Evolutionary conservation across 2,113 vertebrate species (phyloP), one percentile per base, ranked within the genome.

Genomic region (western clawed frog (Xenopus tropicalis)): DNA sequence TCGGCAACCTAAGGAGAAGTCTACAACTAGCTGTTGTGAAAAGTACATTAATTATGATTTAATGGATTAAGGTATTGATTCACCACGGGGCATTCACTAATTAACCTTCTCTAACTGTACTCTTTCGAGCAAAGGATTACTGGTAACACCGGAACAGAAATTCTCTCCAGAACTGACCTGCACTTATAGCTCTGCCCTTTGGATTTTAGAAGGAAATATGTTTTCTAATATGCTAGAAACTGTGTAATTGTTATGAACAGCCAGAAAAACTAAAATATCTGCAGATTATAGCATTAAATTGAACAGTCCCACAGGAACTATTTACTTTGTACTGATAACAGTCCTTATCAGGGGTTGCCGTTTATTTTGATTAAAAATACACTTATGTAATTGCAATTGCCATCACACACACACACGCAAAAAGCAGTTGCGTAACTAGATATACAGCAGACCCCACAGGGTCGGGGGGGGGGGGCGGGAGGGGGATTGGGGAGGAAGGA

Each of bases 41-140:
- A 54, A 56, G 66, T 58, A 24, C 58, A 69, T 62, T 76, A 76
- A 69, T 76, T 76, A 69, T 69, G 58, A 69, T 76, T 76, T 76
- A 69, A 63, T 76, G 66, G 73, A 76, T 76, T 76, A 76, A 69
- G 25, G 57, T 76, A 76, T 76, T 69, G 73, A 76, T 76, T 76
- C 66, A 68, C 73, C 66, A 69, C 12, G 17, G 73, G 58, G 58
- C 73, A 63, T 66, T 13, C 73, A 14, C 66, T 76, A 76, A 76
- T 76, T 76, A 76, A 76, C 73, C 73, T 76, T 76, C 73, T 23
- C 61, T 69, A 58, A 54, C 58, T 69, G 73, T 57, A 56, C 10
- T 44, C 24, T 63, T 69, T 58, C 8, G 44, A 69, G 58, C 43
- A 21, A 42, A 37, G 25, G 66, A 69, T 63, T 74, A 37, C 66